Conservation (phyloP, 2,797 vertebrate species). For the Tapera naevia region DNA sequence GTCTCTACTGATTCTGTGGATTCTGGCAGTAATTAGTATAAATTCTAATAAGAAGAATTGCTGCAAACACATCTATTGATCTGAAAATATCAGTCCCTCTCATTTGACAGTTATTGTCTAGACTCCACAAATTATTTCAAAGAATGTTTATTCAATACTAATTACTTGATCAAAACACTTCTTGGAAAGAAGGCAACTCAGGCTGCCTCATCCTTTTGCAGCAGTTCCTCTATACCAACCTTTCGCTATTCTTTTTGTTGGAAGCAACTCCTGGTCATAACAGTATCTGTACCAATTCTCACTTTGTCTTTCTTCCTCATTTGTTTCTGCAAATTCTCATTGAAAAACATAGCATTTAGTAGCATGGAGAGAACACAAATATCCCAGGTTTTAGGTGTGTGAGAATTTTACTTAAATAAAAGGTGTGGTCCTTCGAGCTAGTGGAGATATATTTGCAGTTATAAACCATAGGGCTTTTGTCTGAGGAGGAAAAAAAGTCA, state of each 20-base stretch:
- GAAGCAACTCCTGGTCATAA: not conserved
- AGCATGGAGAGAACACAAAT: not conserved
- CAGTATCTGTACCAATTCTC: not conserved
- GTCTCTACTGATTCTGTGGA: not conserved
- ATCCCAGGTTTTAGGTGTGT: not conserved
- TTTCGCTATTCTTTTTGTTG: not conserved
- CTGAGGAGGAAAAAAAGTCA: not conserved
- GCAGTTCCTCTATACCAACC: not conserved
- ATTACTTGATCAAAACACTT: not conserved
- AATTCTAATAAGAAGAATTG: not conserved
- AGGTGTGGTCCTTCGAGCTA: not conserved
- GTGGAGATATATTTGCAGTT: not conserved
- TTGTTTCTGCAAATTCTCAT: not conserved
- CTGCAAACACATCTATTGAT: constrained; percentile 26
- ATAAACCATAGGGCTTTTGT: not conserved
- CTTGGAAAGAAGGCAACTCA: not conserved
- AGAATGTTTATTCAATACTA: constrained; percentile 26
- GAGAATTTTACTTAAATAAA: not conserved
- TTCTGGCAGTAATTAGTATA: not conserved
- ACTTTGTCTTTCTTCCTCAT: not conserved
- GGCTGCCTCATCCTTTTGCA: not conserved
- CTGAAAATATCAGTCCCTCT: not conserved
- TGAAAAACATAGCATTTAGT: not conserved
- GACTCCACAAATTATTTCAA: constrained; percentile 12
- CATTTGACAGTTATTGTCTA: not conserved